phyloP scores from a whole-genome alignment of 1,140 invertebrate genomes.

The Asobara japonica region DNA sequence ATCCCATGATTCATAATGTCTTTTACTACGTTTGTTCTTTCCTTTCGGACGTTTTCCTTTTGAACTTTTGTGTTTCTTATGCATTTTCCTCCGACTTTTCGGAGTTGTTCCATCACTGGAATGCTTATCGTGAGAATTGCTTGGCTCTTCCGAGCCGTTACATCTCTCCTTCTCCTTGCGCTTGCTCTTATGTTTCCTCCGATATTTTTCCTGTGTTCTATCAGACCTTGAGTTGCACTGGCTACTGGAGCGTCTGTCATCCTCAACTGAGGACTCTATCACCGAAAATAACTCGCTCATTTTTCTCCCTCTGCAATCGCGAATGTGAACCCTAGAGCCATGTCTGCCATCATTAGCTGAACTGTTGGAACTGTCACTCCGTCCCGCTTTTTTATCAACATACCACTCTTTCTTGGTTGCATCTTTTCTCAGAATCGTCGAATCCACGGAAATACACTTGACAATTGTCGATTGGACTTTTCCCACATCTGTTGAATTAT shows the following conservation, averaged over 20 bases:
- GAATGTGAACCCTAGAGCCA: background rate
- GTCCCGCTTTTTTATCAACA: background rate
- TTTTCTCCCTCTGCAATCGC: background rate
- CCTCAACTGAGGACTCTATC: background rate
- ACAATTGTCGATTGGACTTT: slow-evolving; percentile 14
- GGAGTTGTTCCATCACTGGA: background rate
- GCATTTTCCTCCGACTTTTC: background rate
- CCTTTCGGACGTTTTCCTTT: background rate
- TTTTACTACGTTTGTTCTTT: background rate
- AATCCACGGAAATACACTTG: slow-evolving; percentile 10
- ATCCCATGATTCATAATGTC: background rate
- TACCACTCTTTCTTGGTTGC: slow-evolving; percentile 16
- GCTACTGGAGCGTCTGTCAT: background rate
- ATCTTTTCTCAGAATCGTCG: slow-evolving; percentile 11
- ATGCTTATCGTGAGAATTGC: background rate
- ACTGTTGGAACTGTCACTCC: background rate
- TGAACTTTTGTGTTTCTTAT: slow-evolving; percentile 1
- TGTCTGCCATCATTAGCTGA: background rate
- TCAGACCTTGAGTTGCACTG: background rate
- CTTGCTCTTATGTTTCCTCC: background rate
- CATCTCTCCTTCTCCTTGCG: background rate
- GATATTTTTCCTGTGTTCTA: background rate
- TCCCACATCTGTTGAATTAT: background rate
- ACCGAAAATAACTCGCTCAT: background rate
- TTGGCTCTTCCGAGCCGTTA: background rate